Evolutionary conservation across 2,888 invertebrate species (phyloP).

Genomic region (Atherix ibis): DNA sequence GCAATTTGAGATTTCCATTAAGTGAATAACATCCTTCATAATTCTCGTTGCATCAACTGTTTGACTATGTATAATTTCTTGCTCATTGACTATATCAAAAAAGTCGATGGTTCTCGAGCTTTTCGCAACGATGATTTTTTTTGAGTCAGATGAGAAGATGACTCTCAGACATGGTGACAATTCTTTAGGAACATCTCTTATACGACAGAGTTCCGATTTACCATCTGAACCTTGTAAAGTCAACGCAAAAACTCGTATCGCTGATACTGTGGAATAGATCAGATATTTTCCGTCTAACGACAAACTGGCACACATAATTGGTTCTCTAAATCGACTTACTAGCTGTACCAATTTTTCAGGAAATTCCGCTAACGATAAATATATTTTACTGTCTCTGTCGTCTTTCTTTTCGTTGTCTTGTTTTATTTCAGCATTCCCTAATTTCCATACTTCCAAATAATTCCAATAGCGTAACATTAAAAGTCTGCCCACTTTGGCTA

Average conservation of each 20-base stretch:
- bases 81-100: conserved; percentile 26
- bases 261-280: conserved; percentile 53
- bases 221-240: conserved; percentile 18
- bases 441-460: conserved; percentile 47
- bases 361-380: conserved; percentile 23
- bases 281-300: conserved; percentile 56
- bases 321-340: conserved; percentile 45
- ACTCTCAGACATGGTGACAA: conserved; percentile 27
- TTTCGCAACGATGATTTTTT: conserved; percentile 32
- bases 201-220: conserved; percentile 20
- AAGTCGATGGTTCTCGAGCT: conserved; percentile 29
- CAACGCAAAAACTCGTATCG: conserved; percentile 41
- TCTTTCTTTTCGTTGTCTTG: conserved; percentile 15
- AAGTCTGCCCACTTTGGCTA: conserved; percentile 38
- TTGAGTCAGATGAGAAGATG: conserved; percentile 30
- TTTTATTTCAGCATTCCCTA: conserved; percentile 32
- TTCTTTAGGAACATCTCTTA: conserved; percentile 28
- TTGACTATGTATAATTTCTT: conserved; percentile 24
- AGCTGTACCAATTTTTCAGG: conserved; percentile 55
- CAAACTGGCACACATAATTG: conserved; percentile 52
- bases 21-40: conserved; percentile 39
- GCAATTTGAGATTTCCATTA: conserved; percentile 36
- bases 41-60: conserved; percentile 27
- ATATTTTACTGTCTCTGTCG: conserved; percentile 10
- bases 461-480: conserved; percentile 43